phyloP scores from a whole-genome alignment of 2,888 invertebrate species.

The Diarsia rubi region DNA sequence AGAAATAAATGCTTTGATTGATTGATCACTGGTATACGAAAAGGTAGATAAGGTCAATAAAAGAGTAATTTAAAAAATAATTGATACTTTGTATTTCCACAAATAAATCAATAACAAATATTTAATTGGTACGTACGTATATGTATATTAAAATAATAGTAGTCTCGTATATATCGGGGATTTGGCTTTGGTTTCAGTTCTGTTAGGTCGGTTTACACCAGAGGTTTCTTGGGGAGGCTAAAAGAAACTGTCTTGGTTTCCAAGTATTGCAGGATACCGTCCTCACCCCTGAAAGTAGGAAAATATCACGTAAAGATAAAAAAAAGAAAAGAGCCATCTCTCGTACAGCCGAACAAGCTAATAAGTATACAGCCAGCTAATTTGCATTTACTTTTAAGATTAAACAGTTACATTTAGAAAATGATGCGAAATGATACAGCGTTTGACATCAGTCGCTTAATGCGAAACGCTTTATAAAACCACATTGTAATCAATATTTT shows the following conservation, averaged over 20 bases:
- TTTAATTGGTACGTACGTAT: constrained; percentile 24
- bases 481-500: too few species aligned
- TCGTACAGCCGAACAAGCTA: too few species aligned
- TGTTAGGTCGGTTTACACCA: constrained; percentile 69
- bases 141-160: constrained; percentile 35
- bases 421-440: too few species aligned
- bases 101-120: constrained; percentile 41
- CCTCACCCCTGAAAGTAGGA: constrained; percentile 92
- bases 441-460: too few species aligned
- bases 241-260: constrained; percentile 95
- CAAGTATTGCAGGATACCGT: constrained; percentile 94
- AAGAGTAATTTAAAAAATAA: constrained; percentile 10
- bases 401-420: too few species aligned
- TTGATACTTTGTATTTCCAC: constrained; percentile 44
- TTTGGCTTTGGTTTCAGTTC: constrained; percentile 34
- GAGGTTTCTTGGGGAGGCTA: constrained; percentile 90
- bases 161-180: constrained; percentile 21
- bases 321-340: background rate
- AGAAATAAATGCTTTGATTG: too few species aligned
- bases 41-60: background rate
- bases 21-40: background rate
- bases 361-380: too few species aligned
- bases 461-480: too few species aligned
- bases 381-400: too few species aligned
- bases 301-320: constrained; percentile 4